Evolutionary conservation across 2,888 invertebrate species (phyloP).

Genomic region (Protonemura montana): DNA sequence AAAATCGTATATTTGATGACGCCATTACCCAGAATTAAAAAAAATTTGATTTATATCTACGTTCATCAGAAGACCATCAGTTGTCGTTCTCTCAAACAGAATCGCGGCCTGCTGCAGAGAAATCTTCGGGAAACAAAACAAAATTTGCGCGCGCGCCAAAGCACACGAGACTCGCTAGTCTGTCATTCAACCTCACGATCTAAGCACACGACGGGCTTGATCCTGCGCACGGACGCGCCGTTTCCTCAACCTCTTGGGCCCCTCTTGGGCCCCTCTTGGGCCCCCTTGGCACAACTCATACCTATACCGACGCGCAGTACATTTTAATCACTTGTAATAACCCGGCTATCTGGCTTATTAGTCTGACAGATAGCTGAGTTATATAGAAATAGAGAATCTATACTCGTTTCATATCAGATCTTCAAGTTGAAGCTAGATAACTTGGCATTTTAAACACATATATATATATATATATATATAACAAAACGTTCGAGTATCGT

Average conservation of each 20-base stretch:
- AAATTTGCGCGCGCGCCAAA: too few species aligned
- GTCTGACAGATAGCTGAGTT: constrained; percentile 33
- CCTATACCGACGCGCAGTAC: neutral
- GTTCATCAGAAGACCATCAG: too few species aligned
- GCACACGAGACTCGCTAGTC: neutral
- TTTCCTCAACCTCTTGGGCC: neutral
- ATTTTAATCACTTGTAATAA: constrained; percentile 29
- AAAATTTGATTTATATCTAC: too few species aligned
- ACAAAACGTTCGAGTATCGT: neutral
- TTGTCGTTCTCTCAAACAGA: neutral
- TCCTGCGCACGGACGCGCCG: too few species aligned
- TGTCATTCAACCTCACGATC: neutral
- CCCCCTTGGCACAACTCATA: neutral
- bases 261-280: neutral
- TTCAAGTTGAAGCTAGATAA: constrained; percentile 3
- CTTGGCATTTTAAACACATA: neutral
- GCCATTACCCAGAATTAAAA: too few species aligned
- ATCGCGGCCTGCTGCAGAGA: too few species aligned
- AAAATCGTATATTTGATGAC: neutral
- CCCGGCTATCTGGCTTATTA: neutral
- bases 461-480: constrained; percentile 12
- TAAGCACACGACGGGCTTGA: too few species aligned
- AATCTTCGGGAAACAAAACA: too few species aligned
- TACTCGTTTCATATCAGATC: constrained; percentile 20
- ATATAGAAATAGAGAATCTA: constrained; percentile 28